Evolutionary conservation across 2,888 invertebrate species (phyloP).

Genomic region (Gymnosoma rotundatum): DNA sequence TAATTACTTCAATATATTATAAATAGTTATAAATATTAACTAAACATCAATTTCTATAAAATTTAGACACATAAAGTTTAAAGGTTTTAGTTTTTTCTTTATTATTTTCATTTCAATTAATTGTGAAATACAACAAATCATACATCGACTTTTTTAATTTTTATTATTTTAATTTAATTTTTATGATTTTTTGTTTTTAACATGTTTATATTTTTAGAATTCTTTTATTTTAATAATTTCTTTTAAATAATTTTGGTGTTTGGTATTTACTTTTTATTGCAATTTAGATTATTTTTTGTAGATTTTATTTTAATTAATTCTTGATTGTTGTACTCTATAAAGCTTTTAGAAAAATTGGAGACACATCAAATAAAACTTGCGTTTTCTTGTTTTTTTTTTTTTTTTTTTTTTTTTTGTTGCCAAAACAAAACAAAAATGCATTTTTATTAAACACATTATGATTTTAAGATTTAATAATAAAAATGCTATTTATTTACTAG

Average conservation of each 20-base stretch:
- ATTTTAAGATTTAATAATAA: too few relatives aligned
- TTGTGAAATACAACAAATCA: conserved; percentile 18
- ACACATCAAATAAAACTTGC: conserved; percentile 53
- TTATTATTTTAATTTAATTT: conserved; percentile 22
- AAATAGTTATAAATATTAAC: conserved; percentile 57
- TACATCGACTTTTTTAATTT: conserved; percentile 44
- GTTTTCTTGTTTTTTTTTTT: conserved; percentile 33
- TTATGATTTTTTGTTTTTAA: conserved; percentile 27
- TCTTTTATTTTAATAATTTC: conserved; percentile 45
- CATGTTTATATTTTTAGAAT: background rate
- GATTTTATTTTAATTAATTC: conserved; percentile 42
- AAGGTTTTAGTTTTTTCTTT: conserved; percentile 19
- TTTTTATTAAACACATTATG: background rate
- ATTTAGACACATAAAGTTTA: conserved; percentile 56
- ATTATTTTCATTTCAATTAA: conserved; percentile 34
- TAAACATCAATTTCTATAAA: conserved; percentile 68
- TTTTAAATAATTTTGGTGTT: conserved; percentile 56
- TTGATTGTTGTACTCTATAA: conserved; percentile 65
- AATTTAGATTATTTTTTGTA: conserved; percentile 41
- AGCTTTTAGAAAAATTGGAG: conserved; percentile 60
- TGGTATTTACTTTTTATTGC: conserved; percentile 62
- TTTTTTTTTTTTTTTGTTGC: too few relatives aligned
- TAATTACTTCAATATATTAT: conserved; percentile 30
- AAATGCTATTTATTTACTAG: too few relatives aligned
- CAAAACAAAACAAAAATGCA: background rate